Base-by-base conservation (phyloP, 1,140 invertebrate genomes). In the Bombyx mori region DNA sequence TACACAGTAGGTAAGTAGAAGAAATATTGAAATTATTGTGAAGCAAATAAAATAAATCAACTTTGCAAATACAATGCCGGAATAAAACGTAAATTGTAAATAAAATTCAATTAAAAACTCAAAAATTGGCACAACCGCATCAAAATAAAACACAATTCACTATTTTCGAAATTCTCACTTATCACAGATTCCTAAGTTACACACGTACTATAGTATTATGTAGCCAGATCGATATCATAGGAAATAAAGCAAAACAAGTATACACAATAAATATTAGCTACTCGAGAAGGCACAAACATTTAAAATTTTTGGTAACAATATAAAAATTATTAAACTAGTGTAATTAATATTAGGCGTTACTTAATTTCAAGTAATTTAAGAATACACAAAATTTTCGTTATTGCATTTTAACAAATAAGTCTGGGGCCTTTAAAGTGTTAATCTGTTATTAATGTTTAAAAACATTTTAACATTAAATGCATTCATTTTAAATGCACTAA, bases 91-190 rank as follows among this genome's bases (percentile, higher is more conserved):
- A 73, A 75, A 78, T 73, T 71, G 61, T 68, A 73, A 62, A 72
- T 66, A 81, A 77, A 78, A 79, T 63, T 74, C 56, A 63, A 68
- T 74, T 82, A 58, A 73, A 77, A 79, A 79, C 62, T 55, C 54
- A 77, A 75, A 73, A 67, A 77, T 81, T 84, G 76, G 76, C 76
- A 84, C 76, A 72, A 69, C 74, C 66, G 57, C 53, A 61, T 59
- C 44, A 68, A 35, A 35, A 51, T 49, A 51, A 8, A 35, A 51
- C 6, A 9, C 53, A 50, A 45, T 2, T 52, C 54, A 57, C 58
- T 52, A 42, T 45, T 45, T 61, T 52, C 61, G 64, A 56, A 62
- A 56, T 61, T 63, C 48, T 52, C 53, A 46, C 35, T 22, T 54
- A 54, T 54, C 53, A 82, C 79, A 82, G 75, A 70, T 70, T 71